phyloP scores from a whole-genome alignment of 1,140 invertebrate genomes.

The Drosophila paulistorum region DNA sequence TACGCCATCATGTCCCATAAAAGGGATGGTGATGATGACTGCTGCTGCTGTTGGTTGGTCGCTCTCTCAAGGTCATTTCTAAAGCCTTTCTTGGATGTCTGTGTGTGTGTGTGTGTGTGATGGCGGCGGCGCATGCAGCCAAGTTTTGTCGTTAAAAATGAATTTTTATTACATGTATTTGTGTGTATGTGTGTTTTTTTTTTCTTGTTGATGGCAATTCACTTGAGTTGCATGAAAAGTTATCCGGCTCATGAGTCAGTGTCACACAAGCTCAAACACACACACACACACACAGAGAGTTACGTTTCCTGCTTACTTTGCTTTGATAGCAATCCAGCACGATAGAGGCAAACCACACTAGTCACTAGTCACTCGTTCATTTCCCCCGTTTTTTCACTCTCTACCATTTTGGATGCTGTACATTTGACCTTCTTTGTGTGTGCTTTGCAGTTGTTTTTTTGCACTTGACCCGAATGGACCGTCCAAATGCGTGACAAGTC shows the following conservation, averaged over 20 bases:
- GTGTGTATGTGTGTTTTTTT: neutral
- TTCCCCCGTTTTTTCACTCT: neutral
- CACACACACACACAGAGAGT: neutral
- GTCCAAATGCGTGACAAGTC: neutral
- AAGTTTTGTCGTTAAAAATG: constrained; percentile 20
- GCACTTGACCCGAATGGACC: constrained; percentile 58
- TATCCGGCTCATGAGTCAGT: constrained; percentile 17
- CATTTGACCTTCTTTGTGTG: constrained; percentile 9
- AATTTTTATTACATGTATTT: constrained; percentile 3
- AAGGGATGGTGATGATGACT: constrained; percentile 11
- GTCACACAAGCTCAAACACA: neutral
- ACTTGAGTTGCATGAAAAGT: constrained; percentile 22
- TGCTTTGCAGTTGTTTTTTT: constrained; percentile 24
- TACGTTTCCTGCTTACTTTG: constrained; percentile 6
- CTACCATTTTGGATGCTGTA: constrained; percentile 1
- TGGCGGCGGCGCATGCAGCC: constrained; percentile 40
- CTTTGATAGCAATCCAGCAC: constrained; percentile 5
- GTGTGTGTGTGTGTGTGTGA: too few relatives aligned
- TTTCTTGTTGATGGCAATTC: constrained; percentile 35
- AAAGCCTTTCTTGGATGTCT: constrained; percentile 37
- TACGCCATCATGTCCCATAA: constrained; percentile 51
- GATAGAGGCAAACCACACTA: neutral
- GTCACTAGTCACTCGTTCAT: neutral
- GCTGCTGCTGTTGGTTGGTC: constrained; percentile 21
- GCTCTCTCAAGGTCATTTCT: constrained; percentile 52